Evolutionary conservation across 2,113 vertebrate species (phyloP), one percentile per base, ranked within the genome.

Genomic region (Baryphthengus martii): DNA sequence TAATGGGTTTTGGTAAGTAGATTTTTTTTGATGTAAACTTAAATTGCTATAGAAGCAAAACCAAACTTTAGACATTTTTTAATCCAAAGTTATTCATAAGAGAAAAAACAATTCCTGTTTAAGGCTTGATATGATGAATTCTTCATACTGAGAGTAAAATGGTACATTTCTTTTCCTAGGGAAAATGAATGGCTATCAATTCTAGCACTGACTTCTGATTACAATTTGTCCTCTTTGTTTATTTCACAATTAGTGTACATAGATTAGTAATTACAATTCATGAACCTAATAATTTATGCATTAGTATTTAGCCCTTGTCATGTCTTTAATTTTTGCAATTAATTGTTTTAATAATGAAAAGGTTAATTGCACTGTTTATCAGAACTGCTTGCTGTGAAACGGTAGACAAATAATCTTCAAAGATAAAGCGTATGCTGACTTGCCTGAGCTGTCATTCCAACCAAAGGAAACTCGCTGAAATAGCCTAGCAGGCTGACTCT

Each of bases 311-410:
- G 94, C 91, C 84, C 77, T 77, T 97, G 97, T 97, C 97, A 97
- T 98, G 96, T 97, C 93, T 97, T 97, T 97, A 97, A 97, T 98
- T 97, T 98, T 97, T 97, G 83, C 91, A 98, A 97, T 98, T 97
- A 97, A 98, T 98, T 98, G 97, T 98, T 98, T 97, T 98, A 97
- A 98, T 98, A 98, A 97, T 8, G 3, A 88, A 96, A 97, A 98
- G 95, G 95, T 97, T 98, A 98, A 98, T 98, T 98, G 96, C 94
- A 77, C 97, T 95, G 97, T 98, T 98, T 94, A 97, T 98, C 97
- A 97, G 97, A 97, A 94, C 89, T 95, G 44, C 94, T 97, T 92
- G 82, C 95, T 96, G 92, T 96, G 96, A 96, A 96, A 95, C 31
- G 20, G 85, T 88, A 97, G 96, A 96, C 94, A 97, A 97, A 96